Evolutionary conservation across 2,888 invertebrate species (phyloP), one percentile per base, ranked within the genome.

Genomic region (Troglohyphantes excavatus): DNA sequence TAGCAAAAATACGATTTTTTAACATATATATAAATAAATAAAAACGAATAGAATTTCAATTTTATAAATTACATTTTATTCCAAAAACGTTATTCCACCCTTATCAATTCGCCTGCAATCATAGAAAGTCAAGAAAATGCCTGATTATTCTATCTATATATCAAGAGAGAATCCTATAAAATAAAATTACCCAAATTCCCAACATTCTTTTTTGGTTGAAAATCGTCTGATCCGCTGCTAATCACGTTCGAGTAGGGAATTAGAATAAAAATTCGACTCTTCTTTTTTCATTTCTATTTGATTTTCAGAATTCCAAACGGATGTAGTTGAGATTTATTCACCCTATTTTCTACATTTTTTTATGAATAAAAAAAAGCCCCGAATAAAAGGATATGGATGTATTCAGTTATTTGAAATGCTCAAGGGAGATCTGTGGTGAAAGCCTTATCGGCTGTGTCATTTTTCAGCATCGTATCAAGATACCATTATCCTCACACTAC

Each of bases 281-380:
- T 53, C n/a, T 53, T n/a, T n/a, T 53, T 53, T n/a, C n/a, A 53
- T n/a, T 33, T 9, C 33, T 9, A 33, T 33, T 33, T 33, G 3
- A 33, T 33, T 33, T 33, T 13, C n/a, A 7, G 39, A 53, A 53
- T 33, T 33, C 9, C 33, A 9, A 33, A 33, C 9, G 9, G 53
- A 53, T 53, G n/a, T n/a, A 53, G 53, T n/a, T 53, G n/a, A 53
- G 13, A 53, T 53, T 53, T 53, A 53, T 53, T 53, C 53, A 53
- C n/a, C 53, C 5, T 11, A 53, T n/a, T 53, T 53, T 17, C 33
- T 33, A n/a, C 1, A 39, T 39, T 53, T 13, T 13, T 53, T 53
- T 17, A 17, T n/a, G n/a, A 53, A n/a, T n/a, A 53, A 17, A n/a
- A 17, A 17, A 7, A 46, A 53, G 17, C 17, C 13, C 13, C 13